These are phyloP conservation scores for Chlorops oryzae DNA, from an alignment of 1,140 invertebrate genomes.

Conservation along the genomic window DNA sequence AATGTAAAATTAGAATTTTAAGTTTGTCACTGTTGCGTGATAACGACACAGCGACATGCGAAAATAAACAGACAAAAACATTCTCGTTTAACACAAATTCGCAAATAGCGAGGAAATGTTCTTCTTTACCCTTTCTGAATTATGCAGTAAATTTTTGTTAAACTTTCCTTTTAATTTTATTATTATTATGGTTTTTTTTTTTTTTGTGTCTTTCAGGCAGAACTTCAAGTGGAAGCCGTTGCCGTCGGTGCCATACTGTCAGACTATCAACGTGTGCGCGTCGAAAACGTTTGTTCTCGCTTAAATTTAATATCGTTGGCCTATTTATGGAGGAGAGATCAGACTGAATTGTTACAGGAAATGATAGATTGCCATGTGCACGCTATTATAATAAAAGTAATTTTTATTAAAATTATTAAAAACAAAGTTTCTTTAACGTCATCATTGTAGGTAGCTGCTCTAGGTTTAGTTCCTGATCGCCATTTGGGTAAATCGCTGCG, in stretches of 20 bases:
- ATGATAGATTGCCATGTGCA: constrained; percentile 92
- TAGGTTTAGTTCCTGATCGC: constrained; percentile 77
- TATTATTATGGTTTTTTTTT: too few species aligned
- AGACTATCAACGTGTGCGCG: constrained; percentile 93
- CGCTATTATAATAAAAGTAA: constrained; percentile 87
- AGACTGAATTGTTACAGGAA: constrained; percentile 89
- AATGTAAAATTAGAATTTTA: too few species aligned
- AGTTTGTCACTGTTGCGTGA: too few species aligned
- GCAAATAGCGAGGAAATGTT: too few species aligned
- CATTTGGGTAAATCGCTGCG: constrained; percentile 84
- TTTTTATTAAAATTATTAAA: not conserved
- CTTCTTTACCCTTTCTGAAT: too few species aligned
- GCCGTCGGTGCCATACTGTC: constrained; percentile 95
- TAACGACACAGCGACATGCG: too few species aligned
- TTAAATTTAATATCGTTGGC: constrained; percentile 82
- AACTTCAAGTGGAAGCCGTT: constrained; percentile 81
- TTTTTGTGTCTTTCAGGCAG: constrained; percentile 57
- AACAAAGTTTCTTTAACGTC: not conserved
- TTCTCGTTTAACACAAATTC: too few species aligned
- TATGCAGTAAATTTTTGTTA: not conserved
- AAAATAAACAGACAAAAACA: too few species aligned
- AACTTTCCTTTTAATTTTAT: constrained; percentile 10
- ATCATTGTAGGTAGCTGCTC: constrained; percentile 63
- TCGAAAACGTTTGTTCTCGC: constrained; percentile 95
- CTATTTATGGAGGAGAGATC: constrained; percentile 91